Conservation (phyloP, 1,140 invertebrate species). For the Atta cephalotes region DNA sequence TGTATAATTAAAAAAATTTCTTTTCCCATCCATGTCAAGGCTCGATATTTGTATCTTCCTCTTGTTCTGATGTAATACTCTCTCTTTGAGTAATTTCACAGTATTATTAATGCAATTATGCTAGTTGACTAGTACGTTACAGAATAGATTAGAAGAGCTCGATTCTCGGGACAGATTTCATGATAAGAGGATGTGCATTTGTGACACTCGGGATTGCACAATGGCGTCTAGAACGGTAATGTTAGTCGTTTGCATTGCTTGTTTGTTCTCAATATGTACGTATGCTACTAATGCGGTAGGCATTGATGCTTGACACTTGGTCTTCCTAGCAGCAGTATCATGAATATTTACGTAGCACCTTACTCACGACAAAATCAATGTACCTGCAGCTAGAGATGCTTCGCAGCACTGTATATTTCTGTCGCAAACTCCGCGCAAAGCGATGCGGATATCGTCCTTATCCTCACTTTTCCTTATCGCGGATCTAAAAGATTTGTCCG, state of each 20-base stretch:
- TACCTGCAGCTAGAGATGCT: conserved; percentile 67
- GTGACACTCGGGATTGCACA: conserved; percentile 65
- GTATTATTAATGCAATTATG: conserved; percentile 32
- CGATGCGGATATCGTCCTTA: conserved; percentile 32
- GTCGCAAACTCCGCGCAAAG: conserved; percentile 22
- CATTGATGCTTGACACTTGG: conserved; percentile 72
- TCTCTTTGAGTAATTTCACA: conserved; percentile 10
- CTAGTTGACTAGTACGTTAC: background rate
- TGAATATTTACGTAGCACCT: conserved; percentile 83
- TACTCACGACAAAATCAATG: conserved; percentile 81
- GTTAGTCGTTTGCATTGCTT: conserved; percentile 65
- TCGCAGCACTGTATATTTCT: conserved; percentile 2
- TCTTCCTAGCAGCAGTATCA: conserved; percentile 80
- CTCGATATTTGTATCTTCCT: background rate
- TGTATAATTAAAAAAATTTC: background rate
- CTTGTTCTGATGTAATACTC: background rate
- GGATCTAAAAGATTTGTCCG: conserved; percentile 65
- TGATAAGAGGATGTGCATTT: conserved; percentile 48
- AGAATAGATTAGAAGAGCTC: conserved; percentile 51
- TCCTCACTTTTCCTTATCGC: conserved; percentile 11
- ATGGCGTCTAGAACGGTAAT: conserved; percentile 37
- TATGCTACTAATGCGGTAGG: conserved; percentile 42
- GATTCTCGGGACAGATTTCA: conserved; percentile 49
- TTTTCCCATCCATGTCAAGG: background rate
- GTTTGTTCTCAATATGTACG: conserved; percentile 58